A percentile compares a stretch with the other conserved stretches of the same genome.
phyloP scores from a whole-genome alignment of 2,888 invertebrate species.

The Mimumesa dahlbomi region DNA sequence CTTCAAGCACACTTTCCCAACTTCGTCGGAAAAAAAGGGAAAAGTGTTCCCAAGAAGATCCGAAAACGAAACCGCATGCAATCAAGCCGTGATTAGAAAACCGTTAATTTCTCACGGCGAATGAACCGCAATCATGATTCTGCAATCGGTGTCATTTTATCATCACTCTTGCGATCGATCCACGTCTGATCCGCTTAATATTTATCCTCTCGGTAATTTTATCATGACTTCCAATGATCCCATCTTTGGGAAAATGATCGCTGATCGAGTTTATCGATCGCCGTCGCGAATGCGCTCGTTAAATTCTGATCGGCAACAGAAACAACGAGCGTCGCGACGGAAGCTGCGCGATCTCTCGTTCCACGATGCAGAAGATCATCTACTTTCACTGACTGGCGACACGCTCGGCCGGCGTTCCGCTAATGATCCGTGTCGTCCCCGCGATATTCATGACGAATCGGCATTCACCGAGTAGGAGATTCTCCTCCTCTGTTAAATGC shows the following conservation, averaged over 20 bases:
- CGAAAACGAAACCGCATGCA: not conserved
- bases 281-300: not conserved
- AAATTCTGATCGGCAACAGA: not conserved
- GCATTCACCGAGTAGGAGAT: too few species aligned
- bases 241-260: not conserved
- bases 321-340: constrained; percentile 17
- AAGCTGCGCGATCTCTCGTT: constrained; percentile 18
- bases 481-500: constrained; percentile 13
- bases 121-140: too few species aligned
- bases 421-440: constrained; percentile 40
- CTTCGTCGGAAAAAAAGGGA: too few species aligned
- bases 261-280: not conserved
- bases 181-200: too few species aligned
- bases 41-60: not conserved
- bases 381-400: constrained; percentile 50
- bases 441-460: constrained; percentile 26
- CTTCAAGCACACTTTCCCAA: too few species aligned
- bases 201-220: too few species aligned
- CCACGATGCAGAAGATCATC: constrained; percentile 32
- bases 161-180: too few species aligned
- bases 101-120: not conserved
- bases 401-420: constrained; percentile 32
- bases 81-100: not conserved
- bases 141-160: too few species aligned
- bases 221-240: too few species aligned